Conservation (phyloP, 1,140 invertebrate genomes). For the Papilio dardanus region DNA sequence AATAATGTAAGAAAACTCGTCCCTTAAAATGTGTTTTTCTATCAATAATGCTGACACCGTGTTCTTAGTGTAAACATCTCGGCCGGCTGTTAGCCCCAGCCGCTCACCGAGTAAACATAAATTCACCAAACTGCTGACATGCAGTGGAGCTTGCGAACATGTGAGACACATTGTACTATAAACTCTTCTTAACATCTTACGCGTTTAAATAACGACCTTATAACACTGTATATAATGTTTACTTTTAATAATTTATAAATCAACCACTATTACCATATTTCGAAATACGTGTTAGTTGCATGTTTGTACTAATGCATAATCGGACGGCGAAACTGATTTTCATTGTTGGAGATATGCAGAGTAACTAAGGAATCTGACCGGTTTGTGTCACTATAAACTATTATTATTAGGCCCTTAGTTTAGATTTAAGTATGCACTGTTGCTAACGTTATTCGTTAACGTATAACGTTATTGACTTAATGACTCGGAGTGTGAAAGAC, state of each 20-base stretch:
- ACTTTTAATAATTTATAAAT: neutral
- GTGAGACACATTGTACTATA: constrained; percentile 21
- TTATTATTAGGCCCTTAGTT: no score
- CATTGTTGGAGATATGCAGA: neutral
- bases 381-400: neutral
- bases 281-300: neutral
- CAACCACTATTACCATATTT: neutral
- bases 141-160: constrained; percentile 21
- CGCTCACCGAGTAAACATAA: constrained; percentile 21
- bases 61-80: constrained; percentile 20
- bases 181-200: constrained; percentile 14
- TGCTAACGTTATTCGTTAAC: no score
- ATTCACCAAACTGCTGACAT: constrained; percentile 25
- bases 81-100: constrained; percentile 12
- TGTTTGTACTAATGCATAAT: neutral
- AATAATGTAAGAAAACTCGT: constrained; percentile 16
- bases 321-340: neutral
- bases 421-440: no score
- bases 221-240: neutral
- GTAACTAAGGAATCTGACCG: neutral
- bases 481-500: no score
- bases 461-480: no score
- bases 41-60: constrained; percentile 17
- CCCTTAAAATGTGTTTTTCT: constrained; percentile 16
- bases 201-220: constrained; percentile 23